phyloP scores from a whole-genome alignment of 2,797 vertebrate genomes.

The Odontamblyopus lacepedii region DNA sequence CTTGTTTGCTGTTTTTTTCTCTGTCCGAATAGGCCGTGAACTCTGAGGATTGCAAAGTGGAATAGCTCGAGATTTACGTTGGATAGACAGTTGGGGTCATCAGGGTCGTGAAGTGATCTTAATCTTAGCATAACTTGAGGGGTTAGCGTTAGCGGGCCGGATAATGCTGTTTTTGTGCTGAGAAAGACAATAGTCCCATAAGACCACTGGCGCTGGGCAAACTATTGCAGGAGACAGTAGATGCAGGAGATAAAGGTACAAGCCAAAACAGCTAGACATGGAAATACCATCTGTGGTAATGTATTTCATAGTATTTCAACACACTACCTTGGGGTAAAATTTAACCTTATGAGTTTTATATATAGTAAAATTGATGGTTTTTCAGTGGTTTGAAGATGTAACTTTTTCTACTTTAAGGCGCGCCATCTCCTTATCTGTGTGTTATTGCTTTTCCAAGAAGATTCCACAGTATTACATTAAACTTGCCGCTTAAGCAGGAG shows the following conservation, averaged over 20 bases:
- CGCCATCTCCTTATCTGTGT: no score
- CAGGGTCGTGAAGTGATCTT: neutral
- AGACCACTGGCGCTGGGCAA: conserved; percentile 27
- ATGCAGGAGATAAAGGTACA: neutral
- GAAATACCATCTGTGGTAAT: conserved; percentile 1
- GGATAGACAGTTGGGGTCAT: neutral
- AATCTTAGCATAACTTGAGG: conserved; percentile 5
- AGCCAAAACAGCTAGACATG: neutral
- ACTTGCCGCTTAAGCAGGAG: no score
- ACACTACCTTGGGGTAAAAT: neutral
- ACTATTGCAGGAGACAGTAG: conserved; percentile 45
- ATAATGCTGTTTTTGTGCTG: conserved; percentile 29
- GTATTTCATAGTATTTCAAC: neutral
- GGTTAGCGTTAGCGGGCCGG: conserved; percentile 1
- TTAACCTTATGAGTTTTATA: neutral
- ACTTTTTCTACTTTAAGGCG: no score
- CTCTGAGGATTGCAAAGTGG: neutral
- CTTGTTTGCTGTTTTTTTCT: conserved; percentile 3
- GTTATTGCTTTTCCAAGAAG: no score
- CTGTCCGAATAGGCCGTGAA: conserved; percentile 12
- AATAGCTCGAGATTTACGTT: conserved; percentile 10
- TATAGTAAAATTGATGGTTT: no score
- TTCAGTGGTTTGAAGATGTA: no score
- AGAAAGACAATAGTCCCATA: conserved; percentile 19
- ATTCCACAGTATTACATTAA: no score